Conservation (phyloP, 2,113 vertebrate genomes). For the Lanius ludovicianus region DNA sequence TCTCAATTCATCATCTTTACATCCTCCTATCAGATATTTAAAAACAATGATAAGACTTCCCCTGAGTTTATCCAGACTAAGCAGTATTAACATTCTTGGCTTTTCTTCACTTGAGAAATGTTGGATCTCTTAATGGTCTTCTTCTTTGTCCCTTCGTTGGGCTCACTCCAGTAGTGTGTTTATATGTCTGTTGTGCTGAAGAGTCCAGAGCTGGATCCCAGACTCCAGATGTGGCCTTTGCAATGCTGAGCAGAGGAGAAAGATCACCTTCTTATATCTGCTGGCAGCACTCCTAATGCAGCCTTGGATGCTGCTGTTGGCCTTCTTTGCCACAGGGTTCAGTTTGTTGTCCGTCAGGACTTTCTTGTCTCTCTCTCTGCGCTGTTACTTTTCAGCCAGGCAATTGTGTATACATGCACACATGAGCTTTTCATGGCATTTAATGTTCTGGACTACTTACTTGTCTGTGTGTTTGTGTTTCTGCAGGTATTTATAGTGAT, state of each 20-base stretch:
- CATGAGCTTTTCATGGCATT: not conserved
- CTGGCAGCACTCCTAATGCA: not conserved
- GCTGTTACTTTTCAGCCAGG: not conserved
- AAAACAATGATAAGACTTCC: not conserved
- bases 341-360: not conserved
- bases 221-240: not conserved
- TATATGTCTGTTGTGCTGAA: not conserved
- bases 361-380: not conserved
- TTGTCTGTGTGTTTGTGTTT: not conserved
- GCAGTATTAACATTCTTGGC: not conserved
- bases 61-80: not conserved
- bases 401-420: not conserved
- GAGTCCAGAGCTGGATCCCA: not conserved
- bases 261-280: not conserved
- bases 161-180: not conserved
- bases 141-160: not conserved
- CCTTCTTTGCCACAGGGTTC: fast-evolving
- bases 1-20: not conserved
- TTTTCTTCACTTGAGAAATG: not conserved
- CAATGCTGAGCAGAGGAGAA: not conserved
- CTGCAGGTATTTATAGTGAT: not conserved
- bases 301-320: not conserved
- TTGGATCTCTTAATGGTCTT: not conserved
- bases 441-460: not conserved
- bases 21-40: not conserved